phyloP scores from a whole-genome alignment of 2,113 vertebrate species.

The Dasyornis broadbenti region DNA sequence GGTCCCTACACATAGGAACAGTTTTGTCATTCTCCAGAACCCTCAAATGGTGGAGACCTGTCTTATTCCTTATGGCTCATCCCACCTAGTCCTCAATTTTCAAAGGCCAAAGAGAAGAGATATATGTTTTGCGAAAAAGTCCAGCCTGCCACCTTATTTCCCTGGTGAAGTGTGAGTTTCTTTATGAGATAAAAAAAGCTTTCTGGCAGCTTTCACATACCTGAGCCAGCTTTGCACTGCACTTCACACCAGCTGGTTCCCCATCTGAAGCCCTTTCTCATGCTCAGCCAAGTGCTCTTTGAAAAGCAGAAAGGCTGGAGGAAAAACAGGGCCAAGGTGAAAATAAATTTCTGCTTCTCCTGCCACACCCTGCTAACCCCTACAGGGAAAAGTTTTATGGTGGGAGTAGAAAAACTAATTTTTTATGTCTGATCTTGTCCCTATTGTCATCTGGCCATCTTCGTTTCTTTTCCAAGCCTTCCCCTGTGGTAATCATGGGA shows the following conservation, averaged over 20 bases:
- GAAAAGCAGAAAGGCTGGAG: not conserved
- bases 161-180: rapidly evolving
- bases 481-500: not conserved
- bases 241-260: not conserved
- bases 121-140: not conserved
- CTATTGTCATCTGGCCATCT: not conserved
- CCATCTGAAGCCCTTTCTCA: not conserved
- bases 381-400: not conserved
- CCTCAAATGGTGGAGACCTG: not conserved
- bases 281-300: not conserved
- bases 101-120: not conserved
- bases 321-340: not conserved
- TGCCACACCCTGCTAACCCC: not conserved
- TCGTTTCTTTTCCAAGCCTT: not conserved
- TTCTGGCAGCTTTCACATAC: rapidly evolving
- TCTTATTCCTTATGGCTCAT: not conserved
- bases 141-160: not conserved
- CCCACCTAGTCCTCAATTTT: not conserved
- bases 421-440: not conserved
- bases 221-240: not conserved
- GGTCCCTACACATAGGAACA: too few relatives aligned
- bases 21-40: not conserved
- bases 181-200: not conserved
- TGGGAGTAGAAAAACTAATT: not conserved
- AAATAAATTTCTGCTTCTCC: not conserved